These are phyloP conservation scores for Euplexia lucipara DNA, from an alignment of 2,888 invertebrate species.

Conservation along the genomic window DNA sequence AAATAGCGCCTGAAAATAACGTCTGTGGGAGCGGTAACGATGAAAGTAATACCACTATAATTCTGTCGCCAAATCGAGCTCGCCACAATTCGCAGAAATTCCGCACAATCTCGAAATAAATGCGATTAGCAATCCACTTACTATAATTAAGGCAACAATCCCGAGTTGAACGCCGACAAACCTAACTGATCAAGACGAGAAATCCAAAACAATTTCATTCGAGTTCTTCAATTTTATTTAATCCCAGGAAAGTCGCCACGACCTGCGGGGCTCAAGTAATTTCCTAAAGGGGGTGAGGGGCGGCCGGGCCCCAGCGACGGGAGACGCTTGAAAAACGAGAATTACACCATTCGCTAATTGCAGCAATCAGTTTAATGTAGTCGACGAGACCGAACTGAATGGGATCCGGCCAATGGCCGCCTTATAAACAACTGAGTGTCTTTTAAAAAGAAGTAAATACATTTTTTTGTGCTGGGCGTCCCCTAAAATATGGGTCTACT, in stretches of 20 bases:
- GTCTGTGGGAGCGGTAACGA: conserved; percentile 50
- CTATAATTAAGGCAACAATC: conserved; percentile 82
- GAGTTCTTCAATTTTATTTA: conserved; percentile 88
- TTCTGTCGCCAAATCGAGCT: conserved; percentile 62
- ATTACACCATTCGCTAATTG: conserved; percentile 90
- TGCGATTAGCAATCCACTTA: conserved; percentile 83
- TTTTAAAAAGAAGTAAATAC: conserved; percentile 67
- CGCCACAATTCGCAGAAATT: conserved; percentile 62
- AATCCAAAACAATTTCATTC: conserved; percentile 87
- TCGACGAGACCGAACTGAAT: conserved; percentile 85
- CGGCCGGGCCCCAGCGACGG: conserved; percentile 65
- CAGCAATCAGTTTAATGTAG: conserved; percentile 90
- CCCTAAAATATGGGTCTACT: conserved; percentile 56
- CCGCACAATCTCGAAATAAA: conserved; percentile 73
- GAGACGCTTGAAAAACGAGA: conserved; percentile 87
- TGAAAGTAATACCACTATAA: conserved; percentile 62
- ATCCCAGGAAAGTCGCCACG: conserved; percentile 84
- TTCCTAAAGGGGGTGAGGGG: conserved; percentile 78
- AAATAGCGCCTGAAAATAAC: conserved; percentile 48
- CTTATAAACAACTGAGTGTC: conserved; percentile 78
- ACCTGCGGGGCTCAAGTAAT: conserved; percentile 87
- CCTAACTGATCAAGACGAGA: conserved; percentile 81
- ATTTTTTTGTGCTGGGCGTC: conserved; percentile 53
- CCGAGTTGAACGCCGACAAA: conserved; percentile 76
- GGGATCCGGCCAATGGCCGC: conserved; percentile 78